Evolutionary conservation across 1,140 invertebrate species (phyloP).

Genomic region (Drosophila persimilis): DNA sequence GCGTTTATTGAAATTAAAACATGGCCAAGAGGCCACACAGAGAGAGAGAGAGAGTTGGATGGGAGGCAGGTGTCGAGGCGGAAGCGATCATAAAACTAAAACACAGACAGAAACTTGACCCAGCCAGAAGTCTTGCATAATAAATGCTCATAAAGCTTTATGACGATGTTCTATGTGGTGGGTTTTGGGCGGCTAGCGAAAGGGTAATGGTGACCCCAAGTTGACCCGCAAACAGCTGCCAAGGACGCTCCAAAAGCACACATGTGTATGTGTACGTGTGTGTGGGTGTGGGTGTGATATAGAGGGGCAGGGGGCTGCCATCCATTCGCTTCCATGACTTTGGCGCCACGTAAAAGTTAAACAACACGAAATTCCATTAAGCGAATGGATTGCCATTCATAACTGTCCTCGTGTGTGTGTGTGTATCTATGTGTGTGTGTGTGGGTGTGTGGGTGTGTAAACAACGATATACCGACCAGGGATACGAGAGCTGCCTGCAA

Average conservation of each 20-base stretch:
- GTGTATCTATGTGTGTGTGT: background rate
- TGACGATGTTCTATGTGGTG: constrained; percentile 39
- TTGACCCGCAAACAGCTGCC: constrained; percentile 37
- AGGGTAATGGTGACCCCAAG: background rate
- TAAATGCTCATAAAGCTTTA: constrained; percentile 80
- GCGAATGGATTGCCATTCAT: constrained; percentile 80
- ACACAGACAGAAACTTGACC: constrained; percentile 49
- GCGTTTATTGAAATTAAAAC: constrained; percentile 71
- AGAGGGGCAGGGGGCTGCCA: background rate
- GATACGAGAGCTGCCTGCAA: constrained; percentile 35
- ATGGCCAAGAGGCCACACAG: constrained; percentile 3
- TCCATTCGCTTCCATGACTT: background rate
- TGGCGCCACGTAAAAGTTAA: constrained; percentile 63
- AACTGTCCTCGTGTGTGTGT: constrained; percentile 61
- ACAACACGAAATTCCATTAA: constrained; percentile 80
- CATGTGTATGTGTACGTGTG: constrained; percentile 10
- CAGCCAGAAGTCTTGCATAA: constrained; percentile 62
- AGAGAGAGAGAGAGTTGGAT: background rate
- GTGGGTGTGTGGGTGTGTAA: constrained; percentile 11
- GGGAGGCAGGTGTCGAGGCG: constrained; percentile 51
- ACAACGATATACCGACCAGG: constrained; percentile 27
- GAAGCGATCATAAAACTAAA: constrained; percentile 62
- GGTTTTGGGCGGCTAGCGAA: background rate
- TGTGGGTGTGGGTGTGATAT: background rate
- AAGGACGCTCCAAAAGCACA: constrained; percentile 21